Evolutionary conservation across 2,113 vertebrate species (phyloP).

Genomic region (Sapayoa aenigma): DNA sequence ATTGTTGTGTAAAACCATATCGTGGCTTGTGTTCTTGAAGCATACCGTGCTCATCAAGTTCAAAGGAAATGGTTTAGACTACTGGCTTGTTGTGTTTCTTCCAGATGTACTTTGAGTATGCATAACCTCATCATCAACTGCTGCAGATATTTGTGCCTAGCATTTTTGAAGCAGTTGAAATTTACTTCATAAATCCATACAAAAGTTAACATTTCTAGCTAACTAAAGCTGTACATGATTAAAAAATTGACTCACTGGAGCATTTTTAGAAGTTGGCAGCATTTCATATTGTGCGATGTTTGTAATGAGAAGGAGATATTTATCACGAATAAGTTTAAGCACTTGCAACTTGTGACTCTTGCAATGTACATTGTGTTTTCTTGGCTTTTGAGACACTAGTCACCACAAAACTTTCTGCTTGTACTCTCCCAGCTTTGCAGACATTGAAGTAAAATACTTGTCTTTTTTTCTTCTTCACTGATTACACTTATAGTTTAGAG

Average conservation of each 20-base stretch:
- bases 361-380: not conserved
- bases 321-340: not conserved
- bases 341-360: not conserved
- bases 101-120: not conserved
- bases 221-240: not conserved
- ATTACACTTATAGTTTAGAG: not conserved
- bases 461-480: not conserved
- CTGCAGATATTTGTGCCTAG: not conserved
- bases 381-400: not conserved
- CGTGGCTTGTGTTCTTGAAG: not conserved
- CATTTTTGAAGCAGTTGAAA: slow-evolving; percentile 11
- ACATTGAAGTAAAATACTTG: not conserved
- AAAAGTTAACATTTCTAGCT: not conserved
- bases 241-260: not conserved
- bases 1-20: not conserved
- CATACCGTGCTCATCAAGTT: not conserved
- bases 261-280: not conserved
- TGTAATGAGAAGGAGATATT: not conserved
- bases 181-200: not conserved
- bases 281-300: not conserved
- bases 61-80: not conserved
- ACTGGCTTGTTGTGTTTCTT: not conserved
- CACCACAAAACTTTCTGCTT: not conserved
- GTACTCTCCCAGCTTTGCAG: not conserved
- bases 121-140: not conserved